Base-by-base conservation (phyloP, 2,113 vertebrate genomes). In the Microcebus griseorufus region DNA sequence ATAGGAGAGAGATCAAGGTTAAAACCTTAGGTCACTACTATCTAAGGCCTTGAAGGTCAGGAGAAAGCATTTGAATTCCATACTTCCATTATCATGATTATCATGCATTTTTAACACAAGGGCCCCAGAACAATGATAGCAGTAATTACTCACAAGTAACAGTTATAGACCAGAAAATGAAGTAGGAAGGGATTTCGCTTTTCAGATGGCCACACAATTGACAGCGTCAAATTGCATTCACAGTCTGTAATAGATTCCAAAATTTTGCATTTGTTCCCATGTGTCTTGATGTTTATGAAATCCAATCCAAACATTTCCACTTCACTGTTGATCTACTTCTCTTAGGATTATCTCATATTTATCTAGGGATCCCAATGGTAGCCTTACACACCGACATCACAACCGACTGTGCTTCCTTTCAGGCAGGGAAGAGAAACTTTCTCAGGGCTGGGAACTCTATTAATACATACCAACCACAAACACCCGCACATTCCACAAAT, bases 71-170 rank as follows among this genome's bases (percentile, higher is more conserved):
- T 93, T 53, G 92, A 87, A 51, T 75, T 86, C 90, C 60, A 64
- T 69, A 73, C 34, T 83, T 53, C 80, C 51, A n/a, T 90, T 75
- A 89, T 79, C 60, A 32, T 55, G n/a, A 75, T 70, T 58, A 84
- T 75, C 83, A 12, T 89, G 73, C 82, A 53, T 96, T 96, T 91
- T 72, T 72, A 92, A 85, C 58, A 37, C 90, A 88, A 83, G 80
- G 75, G 81, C 60, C 51, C 29, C 25, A 51, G 80, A 92, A 96
- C 87, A 97, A 85, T 72, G 78, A 64, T 3, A 80, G 80, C 93
- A 84, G 90, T 96, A 88, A 96, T 72, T 37, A 16, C 76, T 70
- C 67, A 48, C 67, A 75, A 90, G 88, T 58, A 64, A 90, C 55
- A 85, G 65, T 70, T 75, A 80, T 86, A 72, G 81, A 51, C 27